Evolutionary conservation across 2,113 vertebrate genomes (phyloP).

Genomic region (Cettia cetti): DNA sequence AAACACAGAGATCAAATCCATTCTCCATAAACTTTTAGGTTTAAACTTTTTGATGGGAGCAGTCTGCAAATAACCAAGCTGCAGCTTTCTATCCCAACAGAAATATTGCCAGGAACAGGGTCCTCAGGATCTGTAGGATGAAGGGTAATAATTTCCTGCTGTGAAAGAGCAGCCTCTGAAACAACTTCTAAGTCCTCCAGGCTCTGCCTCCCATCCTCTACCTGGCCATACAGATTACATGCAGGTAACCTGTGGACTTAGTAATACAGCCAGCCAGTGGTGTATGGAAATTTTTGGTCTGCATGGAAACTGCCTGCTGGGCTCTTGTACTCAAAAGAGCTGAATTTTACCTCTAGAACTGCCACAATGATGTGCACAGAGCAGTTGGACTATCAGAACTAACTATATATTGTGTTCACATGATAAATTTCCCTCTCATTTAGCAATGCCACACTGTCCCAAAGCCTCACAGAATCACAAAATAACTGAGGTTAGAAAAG

Average conservation of each 20-base stretch:
- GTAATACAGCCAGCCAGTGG: too few species aligned
- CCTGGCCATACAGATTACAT: neutral
- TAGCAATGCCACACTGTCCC: neutral
- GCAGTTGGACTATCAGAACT: neutral
- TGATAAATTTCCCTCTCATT: neutral
- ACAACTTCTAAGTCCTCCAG: neutral
- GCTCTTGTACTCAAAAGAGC: neutral
- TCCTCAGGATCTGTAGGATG: neutral
- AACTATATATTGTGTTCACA: neutral
- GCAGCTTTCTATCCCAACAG: neutral
- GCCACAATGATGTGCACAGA: neutral
- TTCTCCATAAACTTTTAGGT: neutral
- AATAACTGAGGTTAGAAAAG: neutral
- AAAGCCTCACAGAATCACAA: neutral
- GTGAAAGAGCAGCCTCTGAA: neutral
- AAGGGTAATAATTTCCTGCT: neutral
- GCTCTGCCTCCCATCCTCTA: neutral
- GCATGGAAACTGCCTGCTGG: rapidly evolving
- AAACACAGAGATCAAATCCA: neutral
- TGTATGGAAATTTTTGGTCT: neutral
- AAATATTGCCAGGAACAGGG: neutral
- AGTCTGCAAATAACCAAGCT: neutral
- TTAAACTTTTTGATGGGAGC: neutral
- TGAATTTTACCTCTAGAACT: neutral
- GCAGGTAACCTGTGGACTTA: rapidly evolving